Evolutionary conservation across 2,113 vertebrate species (phyloP).

Genomic region (Sarotherodon lohbergeri): DNA sequence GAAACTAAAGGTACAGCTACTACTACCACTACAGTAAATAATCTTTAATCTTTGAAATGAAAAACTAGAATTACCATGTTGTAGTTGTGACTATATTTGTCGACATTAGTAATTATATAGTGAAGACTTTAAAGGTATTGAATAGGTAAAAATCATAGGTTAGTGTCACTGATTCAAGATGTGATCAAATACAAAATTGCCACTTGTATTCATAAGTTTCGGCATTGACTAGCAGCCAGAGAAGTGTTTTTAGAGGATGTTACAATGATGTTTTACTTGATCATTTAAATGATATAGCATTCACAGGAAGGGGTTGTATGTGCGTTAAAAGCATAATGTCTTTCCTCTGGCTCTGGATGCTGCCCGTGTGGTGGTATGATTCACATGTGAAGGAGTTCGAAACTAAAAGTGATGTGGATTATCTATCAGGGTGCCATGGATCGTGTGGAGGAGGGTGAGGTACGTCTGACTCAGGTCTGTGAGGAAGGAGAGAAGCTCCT

Average conservation of each 20-base stretch:
- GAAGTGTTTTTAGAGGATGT: neutral
- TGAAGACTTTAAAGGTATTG: neutral
- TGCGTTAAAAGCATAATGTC: neutral
- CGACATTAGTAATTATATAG: neutral
- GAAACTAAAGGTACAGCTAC: constrained; percentile 81
- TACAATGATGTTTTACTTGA: neutral
- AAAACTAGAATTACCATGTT: neutral
- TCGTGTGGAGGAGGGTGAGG: constrained; percentile 81
- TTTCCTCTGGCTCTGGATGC: neutral
- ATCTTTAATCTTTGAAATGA: neutral
- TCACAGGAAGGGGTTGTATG: neutral
- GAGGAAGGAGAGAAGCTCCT: constrained; percentile 87
- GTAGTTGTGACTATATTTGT: neutral
- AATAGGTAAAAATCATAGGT: neutral
- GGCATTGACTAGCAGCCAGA: neutral
- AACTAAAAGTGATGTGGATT: neutral
- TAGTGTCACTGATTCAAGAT: neutral
- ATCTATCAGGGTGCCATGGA: constrained; percentile 78
- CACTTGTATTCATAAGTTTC: neutral
- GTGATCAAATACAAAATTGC: neutral
- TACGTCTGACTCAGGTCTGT: constrained; percentile 80
- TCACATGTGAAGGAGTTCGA: neutral
- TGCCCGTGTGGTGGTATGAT: neutral
- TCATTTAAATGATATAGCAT: neutral
- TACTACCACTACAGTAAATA: neutral